Conservation (phyloP, 2,797 vertebrate genomes). For the Pantherophis alleghaniensis region DNA sequence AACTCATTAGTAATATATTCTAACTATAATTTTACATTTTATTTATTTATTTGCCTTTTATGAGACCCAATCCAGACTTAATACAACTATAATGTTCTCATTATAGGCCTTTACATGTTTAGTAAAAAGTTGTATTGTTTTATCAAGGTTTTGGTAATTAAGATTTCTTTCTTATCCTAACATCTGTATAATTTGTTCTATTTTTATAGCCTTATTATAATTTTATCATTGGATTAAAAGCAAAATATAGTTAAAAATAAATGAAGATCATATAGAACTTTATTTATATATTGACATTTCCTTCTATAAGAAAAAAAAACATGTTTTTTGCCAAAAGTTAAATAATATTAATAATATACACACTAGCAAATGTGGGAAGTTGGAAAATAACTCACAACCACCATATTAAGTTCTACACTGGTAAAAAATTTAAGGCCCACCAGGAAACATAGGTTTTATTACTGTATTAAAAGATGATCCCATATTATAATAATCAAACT, state of each 20-base stretch:
- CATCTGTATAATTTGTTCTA: background rate
- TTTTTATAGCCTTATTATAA: background rate
- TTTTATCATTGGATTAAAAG: background rate
- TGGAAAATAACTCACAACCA: background rate
- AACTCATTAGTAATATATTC: background rate
- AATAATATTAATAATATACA: constrained; percentile 39
- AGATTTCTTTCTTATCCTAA: background rate
- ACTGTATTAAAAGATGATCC: background rate
- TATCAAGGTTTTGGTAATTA: background rate
- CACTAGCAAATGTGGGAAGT: background rate
- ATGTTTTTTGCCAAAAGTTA: constrained; percentile 4
- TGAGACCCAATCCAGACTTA: background rate
- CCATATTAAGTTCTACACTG: background rate
- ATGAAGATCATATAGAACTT: background rate
- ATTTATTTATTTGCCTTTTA: background rate
- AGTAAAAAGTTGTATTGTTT: background rate
- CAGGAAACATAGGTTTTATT: background rate
- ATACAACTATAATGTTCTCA: background rate
- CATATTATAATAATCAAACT: background rate
- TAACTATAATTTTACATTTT: background rate
- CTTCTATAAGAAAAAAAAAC: background rate
- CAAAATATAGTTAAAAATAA: background rate
- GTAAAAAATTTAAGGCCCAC: background rate
- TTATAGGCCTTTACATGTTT: background rate
- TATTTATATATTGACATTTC: background rate